Base-by-base conservation (phyloP, 2,113 vertebrate species). In the Todiramphus saurophagus region DNA sequence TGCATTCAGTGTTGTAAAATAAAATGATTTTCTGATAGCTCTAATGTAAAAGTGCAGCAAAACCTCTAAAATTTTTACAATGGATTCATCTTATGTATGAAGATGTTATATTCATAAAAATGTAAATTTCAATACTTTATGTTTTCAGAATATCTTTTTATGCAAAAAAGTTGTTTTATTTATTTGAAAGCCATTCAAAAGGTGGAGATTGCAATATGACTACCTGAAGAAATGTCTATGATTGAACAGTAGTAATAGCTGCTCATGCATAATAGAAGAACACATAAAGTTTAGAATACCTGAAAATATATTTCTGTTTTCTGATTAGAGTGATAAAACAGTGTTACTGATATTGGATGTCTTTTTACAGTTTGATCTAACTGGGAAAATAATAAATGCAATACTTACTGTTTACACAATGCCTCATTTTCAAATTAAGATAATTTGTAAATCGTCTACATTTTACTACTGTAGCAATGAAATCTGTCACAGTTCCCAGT, bases 191-290 rank as follows among this genome's bases (percentile, higher is more conserved):
- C 53, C 68, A 53, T 84, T 75, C 69, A 56, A 69, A 96, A 93
- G 46, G 24, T 23, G 3, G 48, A 75, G 53, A 72, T 33, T 95
- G 31, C 88, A 86, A 35, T 83, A 46, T 56, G 68, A 81, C 27
- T 50, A 69, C 76, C 62, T 79, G 78, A 89, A 87, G 53, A 86
- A 51, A 78, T 3, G 10, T 43, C 28, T 64, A 12, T 58, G 78
- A 82, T 44, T 66, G 69, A 93, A 69, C n/a, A 73, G 86, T 16
- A 59, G 51, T 41, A 94, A 95, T 73, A 84, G 81, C 66, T 84
- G 73, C 74, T 96, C 87, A 94, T 78, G 79, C 88, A 94, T 95
- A 95, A 87, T 87, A 66, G 84, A 96, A 92, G 35, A 90, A 79
- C 50, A 79, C 48, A 30, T 78, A 73, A 94, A 27, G 69, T 90